Evolutionary conservation across 2,888 invertebrate species (phyloP).

Genomic region (Argynnis bischoffii): DNA sequence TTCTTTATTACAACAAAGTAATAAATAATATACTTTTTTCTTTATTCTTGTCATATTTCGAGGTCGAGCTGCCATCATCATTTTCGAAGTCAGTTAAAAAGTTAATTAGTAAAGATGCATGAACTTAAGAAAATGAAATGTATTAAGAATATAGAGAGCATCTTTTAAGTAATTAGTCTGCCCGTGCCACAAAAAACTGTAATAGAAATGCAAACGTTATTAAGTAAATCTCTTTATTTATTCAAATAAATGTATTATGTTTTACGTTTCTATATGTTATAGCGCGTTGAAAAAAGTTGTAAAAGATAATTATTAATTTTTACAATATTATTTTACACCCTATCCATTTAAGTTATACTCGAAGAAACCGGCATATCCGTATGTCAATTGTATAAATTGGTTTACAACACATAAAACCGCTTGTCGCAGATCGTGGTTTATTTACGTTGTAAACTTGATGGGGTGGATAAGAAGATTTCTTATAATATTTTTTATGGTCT

Average conservation of each 20-base stretch:
- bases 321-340: too few species aligned
- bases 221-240: background rate
- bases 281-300: too few species aligned
- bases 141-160: background rate
- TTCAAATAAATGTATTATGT: background rate
- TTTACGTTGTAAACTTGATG: slow-evolving; percentile 36
- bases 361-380: background rate
- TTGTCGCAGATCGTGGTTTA: slow-evolving; percentile 19
- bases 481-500: too few species aligned
- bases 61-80: too few species aligned
- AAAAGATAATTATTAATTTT: too few species aligned
- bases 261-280: too few species aligned
- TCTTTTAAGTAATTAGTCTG: slow-evolving; percentile 6
- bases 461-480: slow-evolving; percentile 41
- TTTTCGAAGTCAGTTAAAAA: background rate
- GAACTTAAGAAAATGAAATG: background rate
- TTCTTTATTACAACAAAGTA: too few species aligned
- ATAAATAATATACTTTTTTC: too few species aligned
- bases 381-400: slow-evolving; percentile 6
- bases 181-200: background rate
- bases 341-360: too few species aligned
- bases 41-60: too few species aligned
- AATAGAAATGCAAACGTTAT: background rate
- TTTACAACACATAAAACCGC: slow-evolving; percentile 16
- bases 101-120: background rate